A percentile compares a stretch with the other conserved stretches of the same genome.
phyloP scores from a whole-genome alignment of 2,113 vertebrate species.

The Alouatta palliata region DNA sequence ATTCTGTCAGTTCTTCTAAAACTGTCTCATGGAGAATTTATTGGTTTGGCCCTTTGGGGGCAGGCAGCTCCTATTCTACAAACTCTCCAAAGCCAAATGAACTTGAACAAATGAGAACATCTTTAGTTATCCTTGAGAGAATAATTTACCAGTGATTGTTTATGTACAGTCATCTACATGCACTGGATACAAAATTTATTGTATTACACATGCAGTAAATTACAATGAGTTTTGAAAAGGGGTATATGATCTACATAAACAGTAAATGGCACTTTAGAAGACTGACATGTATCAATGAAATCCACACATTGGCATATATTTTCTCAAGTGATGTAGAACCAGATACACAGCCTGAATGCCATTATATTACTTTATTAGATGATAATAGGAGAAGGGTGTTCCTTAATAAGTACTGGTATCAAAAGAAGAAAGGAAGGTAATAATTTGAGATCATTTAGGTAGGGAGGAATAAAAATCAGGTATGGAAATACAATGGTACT shows the following conservation, averaged over 20 bases:
- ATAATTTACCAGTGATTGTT: not conserved
- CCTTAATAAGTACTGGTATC: not conserved
- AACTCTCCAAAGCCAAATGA: not conserved
- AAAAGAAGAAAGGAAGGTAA: not conserved
- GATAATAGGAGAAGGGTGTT: not conserved
- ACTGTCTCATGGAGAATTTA: not conserved
- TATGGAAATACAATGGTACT: not conserved
- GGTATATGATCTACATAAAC: not conserved
- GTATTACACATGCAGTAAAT: not conserved
- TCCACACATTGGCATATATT: not conserved
- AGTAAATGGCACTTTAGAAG: not conserved
- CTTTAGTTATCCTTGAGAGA: not conserved
- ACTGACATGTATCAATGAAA: not conserved
- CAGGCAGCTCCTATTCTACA: not conserved
- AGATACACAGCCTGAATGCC: not conserved
- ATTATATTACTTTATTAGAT: not conserved
- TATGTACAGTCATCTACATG: not conserved
- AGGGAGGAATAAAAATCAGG: not conserved
- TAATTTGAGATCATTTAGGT: not conserved
- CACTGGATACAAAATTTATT: not conserved
- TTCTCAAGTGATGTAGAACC: not conserved
- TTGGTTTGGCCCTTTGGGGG: not conserved
- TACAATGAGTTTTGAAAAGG: not conserved
- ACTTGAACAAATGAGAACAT: not conserved
- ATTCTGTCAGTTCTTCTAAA: not conserved